Evolutionary conservation across 1,140 invertebrate species (phyloP).

Genomic region (Pomacea maculata): DNA sequence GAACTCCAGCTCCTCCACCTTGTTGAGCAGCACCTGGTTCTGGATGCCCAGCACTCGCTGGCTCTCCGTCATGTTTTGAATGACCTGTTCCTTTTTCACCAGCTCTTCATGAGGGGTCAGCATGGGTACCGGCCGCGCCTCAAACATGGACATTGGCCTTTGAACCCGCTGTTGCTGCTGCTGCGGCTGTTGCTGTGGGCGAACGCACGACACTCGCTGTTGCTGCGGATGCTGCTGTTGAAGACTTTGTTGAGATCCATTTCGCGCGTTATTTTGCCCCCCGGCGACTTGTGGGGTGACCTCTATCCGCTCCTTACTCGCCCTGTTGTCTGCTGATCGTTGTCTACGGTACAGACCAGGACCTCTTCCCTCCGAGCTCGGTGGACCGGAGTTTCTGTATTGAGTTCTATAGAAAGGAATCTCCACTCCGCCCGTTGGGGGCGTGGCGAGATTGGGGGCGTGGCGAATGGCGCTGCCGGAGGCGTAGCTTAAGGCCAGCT

Average conservation of each 20-base stretch:
- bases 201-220: too few species aligned
- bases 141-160: slow-evolving; percentile 17
- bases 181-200: neutral
- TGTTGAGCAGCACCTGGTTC: slow-evolving; percentile 16
- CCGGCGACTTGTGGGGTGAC: neutral
- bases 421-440: neutral
- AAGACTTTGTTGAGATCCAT: neutral
- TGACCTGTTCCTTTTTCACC: slow-evolving; percentile 14
- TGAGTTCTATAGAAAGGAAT: neutral
- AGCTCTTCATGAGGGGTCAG: slow-evolving; percentile 9
- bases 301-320: neutral
- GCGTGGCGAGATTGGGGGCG: neutral
- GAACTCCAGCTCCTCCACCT: slow-evolving; percentile 22
- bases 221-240: neutral
- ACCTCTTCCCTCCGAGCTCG: too few species aligned
- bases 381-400: too few species aligned
- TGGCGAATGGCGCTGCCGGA: neutral
- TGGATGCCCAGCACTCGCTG: neutral
- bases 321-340: slow-evolving; percentile 3
- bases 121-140: neutral
- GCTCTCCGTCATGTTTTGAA: slow-evolving; percentile 17
- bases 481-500: slow-evolving; percentile 19
- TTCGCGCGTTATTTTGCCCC: too few species aligned
- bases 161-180: neutral
- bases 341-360: neutral